These are phyloP conservation scores for Leuciscus idus DNA, from an alignment of 2,113 vertebrate genomes.

Conservation along the genomic window DNA sequence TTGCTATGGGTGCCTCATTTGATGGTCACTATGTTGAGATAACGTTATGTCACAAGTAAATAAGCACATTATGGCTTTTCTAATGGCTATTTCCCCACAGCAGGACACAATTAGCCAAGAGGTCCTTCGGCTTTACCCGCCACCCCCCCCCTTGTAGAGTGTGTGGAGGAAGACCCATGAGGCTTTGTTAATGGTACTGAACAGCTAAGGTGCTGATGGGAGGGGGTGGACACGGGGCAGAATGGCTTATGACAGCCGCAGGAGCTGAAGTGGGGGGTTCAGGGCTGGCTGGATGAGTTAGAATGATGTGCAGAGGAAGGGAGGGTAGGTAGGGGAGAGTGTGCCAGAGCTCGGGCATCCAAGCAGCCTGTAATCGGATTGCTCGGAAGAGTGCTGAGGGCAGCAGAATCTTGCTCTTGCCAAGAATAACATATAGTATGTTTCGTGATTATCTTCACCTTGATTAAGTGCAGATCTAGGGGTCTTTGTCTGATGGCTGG, in stretches of 20 bases:
- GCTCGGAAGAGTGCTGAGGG: conserved; percentile 71
- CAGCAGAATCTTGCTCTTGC: conserved; percentile 63
- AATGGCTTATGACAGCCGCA: conserved; percentile 31
- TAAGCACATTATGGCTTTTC: conserved; percentile 55
- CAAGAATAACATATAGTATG: conserved; percentile 48
- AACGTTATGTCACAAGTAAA: conserved; percentile 51
- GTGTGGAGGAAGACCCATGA: conserved; percentile 62
- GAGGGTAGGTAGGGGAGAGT: conserved; percentile 25
- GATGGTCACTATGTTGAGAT: conserved; percentile 41
- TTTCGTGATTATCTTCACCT: conserved; percentile 65
- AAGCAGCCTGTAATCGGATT: conserved; percentile 73
- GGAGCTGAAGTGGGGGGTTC: conserved; percentile 12
- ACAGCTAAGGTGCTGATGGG: conserved; percentile 69
- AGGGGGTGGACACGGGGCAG: conserved; percentile 26
- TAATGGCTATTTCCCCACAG: conserved; percentile 46
- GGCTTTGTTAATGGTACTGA: conserved; percentile 69
- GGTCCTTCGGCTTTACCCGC: conserved; percentile 38
- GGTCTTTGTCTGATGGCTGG: conserved; percentile 62
- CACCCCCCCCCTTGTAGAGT: conserved; percentile 24
- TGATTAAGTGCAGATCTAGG: conserved; percentile 72
- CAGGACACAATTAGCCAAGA: conserved; percentile 50
- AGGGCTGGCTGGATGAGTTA: conserved; percentile 26
- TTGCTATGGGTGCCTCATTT: conserved; percentile 30
- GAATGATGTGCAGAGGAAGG: conserved; percentile 38
- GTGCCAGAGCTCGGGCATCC: conserved; percentile 58